Conservation (phyloP, 2,113 vertebrate species). For the Hassar affinis region DNA sequence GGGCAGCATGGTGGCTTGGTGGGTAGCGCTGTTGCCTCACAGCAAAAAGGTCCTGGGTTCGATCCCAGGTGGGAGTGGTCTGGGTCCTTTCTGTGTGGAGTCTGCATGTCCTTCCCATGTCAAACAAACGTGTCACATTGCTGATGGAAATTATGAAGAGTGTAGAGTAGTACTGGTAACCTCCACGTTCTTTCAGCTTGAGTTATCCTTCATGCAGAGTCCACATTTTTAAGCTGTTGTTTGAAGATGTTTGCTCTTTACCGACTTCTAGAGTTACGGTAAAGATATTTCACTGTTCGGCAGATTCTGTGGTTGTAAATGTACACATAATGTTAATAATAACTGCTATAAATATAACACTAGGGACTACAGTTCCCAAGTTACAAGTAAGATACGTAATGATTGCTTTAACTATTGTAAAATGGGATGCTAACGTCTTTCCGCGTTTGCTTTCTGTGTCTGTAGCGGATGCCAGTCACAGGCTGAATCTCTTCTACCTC, state of each 20-base stretch:
- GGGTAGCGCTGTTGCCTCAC: no score
- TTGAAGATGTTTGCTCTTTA: background rate
- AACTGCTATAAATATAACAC: background rate
- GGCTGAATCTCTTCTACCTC: slow-evolving; percentile 95
- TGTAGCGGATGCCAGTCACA: slow-evolving; percentile 87
- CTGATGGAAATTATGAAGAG: no score
- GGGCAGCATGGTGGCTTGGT: no score
- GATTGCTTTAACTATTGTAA: background rate
- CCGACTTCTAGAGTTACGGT: background rate
- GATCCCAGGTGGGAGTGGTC: no score
- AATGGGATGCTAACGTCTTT: background rate
- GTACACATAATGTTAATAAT: background rate
- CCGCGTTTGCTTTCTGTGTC: slow-evolving; percentile 14
- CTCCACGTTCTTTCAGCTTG: background rate
- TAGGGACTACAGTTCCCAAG: background rate
- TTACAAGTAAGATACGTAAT: background rate
- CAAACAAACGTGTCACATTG: no score
- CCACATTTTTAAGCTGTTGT: background rate
- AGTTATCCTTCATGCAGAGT: background rate
- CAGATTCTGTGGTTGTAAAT: background rate
- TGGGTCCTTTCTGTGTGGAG: no score
- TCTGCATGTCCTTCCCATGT: no score
- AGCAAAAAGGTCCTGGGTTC: no score
- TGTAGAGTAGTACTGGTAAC: background rate
- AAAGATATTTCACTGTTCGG: background rate